Conservation (phyloP, 2,888 invertebrate genomes). For the Minunthozetes semirufus region DNA sequence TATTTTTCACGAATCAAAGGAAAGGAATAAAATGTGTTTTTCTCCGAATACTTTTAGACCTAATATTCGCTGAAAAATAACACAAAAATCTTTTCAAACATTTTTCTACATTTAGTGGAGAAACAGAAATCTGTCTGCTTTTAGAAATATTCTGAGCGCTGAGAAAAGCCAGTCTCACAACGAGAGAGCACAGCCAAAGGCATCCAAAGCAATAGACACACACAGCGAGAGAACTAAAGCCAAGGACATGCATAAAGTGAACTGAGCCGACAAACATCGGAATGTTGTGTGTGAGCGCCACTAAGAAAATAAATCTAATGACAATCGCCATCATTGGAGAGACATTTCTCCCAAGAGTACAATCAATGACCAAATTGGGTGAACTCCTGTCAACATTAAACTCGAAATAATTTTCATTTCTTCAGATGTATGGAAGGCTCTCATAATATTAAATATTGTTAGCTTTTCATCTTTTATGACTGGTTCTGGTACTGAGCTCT, state of each 20-base stretch:
- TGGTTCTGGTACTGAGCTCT: no score
- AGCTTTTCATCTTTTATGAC: no score
- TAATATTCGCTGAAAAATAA: background rate
- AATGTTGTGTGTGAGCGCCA: background rate
- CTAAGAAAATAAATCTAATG: constrained; percentile 26
- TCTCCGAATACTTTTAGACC: background rate
- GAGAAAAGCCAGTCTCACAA: no score
- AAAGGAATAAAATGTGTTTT: background rate
- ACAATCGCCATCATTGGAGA: constrained; percentile 18
- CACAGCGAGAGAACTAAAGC: background rate
- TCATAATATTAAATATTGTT: no score
- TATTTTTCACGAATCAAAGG: background rate
- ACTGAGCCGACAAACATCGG: constrained; percentile 12
- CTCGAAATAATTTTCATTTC: background rate
- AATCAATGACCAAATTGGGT: constrained; percentile 10
- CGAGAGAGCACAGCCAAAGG: background rate
- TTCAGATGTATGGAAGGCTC: background rate
- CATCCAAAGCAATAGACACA: background rate
- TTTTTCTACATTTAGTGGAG: background rate
- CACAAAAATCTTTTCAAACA: constrained; percentile 3
- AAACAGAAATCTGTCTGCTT: constrained; percentile 9
- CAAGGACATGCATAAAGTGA: constrained; percentile 2
- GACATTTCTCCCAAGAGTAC: constrained; percentile 10
- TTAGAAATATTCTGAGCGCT: background rate
- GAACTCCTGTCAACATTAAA: constrained; percentile 5